phyloP scores from a whole-genome alignment of 2,888 invertebrate species.

The Euplexia lucipara region DNA sequence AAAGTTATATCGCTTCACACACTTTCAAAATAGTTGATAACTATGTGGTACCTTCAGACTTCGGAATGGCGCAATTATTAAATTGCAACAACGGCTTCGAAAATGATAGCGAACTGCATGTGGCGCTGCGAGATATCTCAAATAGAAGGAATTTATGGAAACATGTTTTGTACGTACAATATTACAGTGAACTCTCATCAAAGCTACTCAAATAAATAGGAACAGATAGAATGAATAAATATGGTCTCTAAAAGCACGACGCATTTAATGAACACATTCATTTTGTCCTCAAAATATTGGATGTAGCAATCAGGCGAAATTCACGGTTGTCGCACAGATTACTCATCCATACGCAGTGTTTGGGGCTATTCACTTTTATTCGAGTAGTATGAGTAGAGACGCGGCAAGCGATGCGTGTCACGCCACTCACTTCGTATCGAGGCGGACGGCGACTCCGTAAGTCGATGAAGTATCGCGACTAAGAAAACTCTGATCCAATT shows the following conservation, averaged over 20 bases:
- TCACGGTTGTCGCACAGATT: constrained; percentile 53
- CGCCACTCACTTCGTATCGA: constrained; percentile 66
- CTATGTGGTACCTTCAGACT: constrained; percentile 38
- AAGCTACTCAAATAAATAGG: neutral
- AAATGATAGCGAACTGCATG: constrained; percentile 40
- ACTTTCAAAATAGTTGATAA: constrained; percentile 56
- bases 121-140: constrained; percentile 16
- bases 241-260: constrained; percentile 9
- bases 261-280: constrained; percentile 36
- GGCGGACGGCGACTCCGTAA: constrained; percentile 65
- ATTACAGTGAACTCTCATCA: neutral
- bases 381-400: constrained; percentile 53
- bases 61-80: constrained; percentile 42
- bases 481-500: constrained; percentile 85
- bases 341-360: constrained; percentile 38
- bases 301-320: constrained; percentile 55
- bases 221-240: neutral
- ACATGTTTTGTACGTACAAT: neutral
- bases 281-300: constrained; percentile 42
- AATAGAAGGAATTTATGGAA: constrained; percentile 21
- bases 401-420: constrained; percentile 65
- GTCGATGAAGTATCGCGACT: constrained; percentile 78
- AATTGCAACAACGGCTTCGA: constrained; percentile 48
- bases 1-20: constrained; percentile 28
- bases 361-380: constrained; percentile 58